Percentiles rank a stretch among this genome's conserved stretches.
Conservation (phyloP, 1,140 invertebrate species). For the Micrasema longulum region DNA sequence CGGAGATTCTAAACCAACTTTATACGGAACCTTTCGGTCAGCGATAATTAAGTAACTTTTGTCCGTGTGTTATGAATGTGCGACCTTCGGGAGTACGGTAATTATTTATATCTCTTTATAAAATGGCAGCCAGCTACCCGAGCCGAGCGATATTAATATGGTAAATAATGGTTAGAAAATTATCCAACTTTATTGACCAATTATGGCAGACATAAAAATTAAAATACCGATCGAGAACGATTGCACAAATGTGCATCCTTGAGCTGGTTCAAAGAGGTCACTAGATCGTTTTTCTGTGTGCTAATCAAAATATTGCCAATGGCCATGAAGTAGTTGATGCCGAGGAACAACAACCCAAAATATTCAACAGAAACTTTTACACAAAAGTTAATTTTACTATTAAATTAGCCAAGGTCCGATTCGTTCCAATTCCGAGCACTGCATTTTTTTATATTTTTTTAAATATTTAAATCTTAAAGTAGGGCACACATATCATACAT, state of each 20-base stretch:
- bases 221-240: background rate
- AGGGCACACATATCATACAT: too few relatives aligned
- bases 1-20: slow-evolving; percentile 11
- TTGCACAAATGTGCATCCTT: slow-evolving; percentile 3
- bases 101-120: background rate
- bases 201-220: slow-evolving; percentile 5
- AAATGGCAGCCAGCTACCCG: background rate
- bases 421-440: too few relatives aligned
- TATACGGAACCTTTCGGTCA: slow-evolving; percentile 4
- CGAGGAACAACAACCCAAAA: too few relatives aligned
- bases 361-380: too few relatives aligned
- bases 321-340: too few relatives aligned
- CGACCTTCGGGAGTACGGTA: slow-evolving; percentile 7
- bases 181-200: slow-evolving; percentile 23
- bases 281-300: slow-evolving; percentile 13
- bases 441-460: too few relatives aligned
- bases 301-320: background rate
- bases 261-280: slow-evolving; percentile 15
- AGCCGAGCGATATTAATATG: slow-evolving; percentile 16
- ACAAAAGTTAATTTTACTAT: too few relatives aligned
- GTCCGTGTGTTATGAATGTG: slow-evolving; percentile 26
- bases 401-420: too few relatives aligned
- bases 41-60: slow-evolving; percentile 29
- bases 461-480: too few relatives aligned
- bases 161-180: slow-evolving; percentile 15